phyloP scores from a whole-genome alignment of 2,888 invertebrate species.

The Athetis lepigone region DNA sequence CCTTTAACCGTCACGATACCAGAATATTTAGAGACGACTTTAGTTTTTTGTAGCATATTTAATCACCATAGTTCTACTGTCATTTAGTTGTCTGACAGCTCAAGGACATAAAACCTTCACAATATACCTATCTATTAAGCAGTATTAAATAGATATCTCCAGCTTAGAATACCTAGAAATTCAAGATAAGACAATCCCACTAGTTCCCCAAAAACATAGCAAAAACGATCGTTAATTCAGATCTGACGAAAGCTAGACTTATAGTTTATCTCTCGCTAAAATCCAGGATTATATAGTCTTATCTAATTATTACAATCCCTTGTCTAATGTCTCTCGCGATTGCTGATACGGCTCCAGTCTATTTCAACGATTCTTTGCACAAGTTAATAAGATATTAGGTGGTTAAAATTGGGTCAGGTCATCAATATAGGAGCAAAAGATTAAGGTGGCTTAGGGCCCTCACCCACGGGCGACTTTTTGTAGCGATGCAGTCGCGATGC shows the following conservation, averaged over 20 bases:
- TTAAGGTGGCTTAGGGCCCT: too few relatives aligned
- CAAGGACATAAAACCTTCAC: too few relatives aligned
- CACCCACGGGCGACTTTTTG: too few relatives aligned
- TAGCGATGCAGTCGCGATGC: too few relatives aligned
- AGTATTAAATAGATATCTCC: neutral
- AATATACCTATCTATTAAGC: too few relatives aligned
- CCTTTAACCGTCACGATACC: too few relatives aligned
- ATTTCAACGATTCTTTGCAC: neutral
- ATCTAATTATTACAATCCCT: neutral
- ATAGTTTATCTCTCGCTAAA: neutral
- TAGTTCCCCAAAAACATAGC: neutral
- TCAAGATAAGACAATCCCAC: neutral
- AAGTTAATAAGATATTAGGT: neutral
- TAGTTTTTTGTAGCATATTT: too few relatives aligned
- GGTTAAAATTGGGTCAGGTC: neutral
- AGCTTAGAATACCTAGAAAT: neutral
- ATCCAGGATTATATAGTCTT: slow-evolving; percentile 5
- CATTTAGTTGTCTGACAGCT: too few relatives aligned
- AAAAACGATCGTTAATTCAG: neutral
- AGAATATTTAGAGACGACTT: too few relatives aligned
- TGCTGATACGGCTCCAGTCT: neutral
- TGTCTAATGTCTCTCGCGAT: neutral
- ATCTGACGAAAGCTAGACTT: neutral
- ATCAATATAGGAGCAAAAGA: too few relatives aligned
- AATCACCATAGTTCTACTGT: too few relatives aligned